Percentiles rank a stretch among this genome's conserved stretches.
Conservation (phyloP, 2,797 vertebrate species). For the Sus cebifrons region DNA sequence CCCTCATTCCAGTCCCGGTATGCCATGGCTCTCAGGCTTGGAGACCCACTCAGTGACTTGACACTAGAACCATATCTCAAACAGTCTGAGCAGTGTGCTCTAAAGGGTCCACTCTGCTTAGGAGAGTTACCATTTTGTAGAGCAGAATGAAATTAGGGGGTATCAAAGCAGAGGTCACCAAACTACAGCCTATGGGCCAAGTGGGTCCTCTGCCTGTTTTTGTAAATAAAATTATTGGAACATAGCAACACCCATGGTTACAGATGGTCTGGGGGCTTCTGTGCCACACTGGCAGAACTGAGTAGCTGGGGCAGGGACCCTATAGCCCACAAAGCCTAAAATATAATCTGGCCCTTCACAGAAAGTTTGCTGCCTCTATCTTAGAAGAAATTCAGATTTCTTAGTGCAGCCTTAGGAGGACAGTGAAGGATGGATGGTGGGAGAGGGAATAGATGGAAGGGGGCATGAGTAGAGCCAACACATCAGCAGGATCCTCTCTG, state of each 20-base stretch:
- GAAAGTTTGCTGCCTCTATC: neutral
- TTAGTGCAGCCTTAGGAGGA: neutral
- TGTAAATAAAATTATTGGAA: neutral
- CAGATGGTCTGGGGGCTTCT: neutral
- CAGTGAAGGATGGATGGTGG: neutral
- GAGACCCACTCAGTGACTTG: neutral
- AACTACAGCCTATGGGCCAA: neutral
- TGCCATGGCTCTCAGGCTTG: neutral
- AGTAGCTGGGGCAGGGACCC: neutral
- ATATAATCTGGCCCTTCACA: neutral
- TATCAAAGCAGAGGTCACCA: neutral
- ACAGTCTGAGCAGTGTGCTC: neutral
- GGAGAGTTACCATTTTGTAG: neutral
- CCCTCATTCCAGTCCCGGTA: neutral
- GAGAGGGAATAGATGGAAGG: neutral
- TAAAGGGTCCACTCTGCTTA: neutral
- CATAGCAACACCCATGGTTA: neutral
- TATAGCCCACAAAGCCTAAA: neutral
- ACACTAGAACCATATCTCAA: neutral
- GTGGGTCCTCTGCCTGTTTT: neutral
- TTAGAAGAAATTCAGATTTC: slow-evolving; percentile 51
- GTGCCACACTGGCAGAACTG: neutral
- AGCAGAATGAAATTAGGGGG: neutral
- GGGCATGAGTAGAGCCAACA: neutral
- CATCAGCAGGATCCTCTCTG: neutral